These are phyloP conservation scores for Zaprionus bogoriensis DNA, from an alignment of 2,888 invertebrate species.

Conservation along the genomic window DNA sequence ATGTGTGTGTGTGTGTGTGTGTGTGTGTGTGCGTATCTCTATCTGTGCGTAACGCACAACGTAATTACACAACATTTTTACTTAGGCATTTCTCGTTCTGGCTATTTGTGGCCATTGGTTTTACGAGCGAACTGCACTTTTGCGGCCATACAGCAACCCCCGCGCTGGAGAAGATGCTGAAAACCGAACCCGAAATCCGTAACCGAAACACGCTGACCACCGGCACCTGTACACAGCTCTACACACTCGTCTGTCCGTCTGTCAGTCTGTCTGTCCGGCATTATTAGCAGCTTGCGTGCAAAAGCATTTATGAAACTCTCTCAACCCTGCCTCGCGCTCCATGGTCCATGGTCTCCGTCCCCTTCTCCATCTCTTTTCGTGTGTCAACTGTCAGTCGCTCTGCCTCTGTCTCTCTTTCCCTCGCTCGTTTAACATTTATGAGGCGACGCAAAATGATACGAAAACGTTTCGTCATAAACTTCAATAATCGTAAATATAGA, in stretches of 20 bases:
- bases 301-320: conserved; percentile 74
- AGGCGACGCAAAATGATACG: conserved; percentile 78
- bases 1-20: conserved; percentile 69
- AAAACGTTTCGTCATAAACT: conserved; percentile 80
- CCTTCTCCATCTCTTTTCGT: conserved; percentile 5
- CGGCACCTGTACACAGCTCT: conserved; percentile 49
- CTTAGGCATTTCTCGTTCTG: conserved; percentile 65
- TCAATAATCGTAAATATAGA: conserved; percentile 82
- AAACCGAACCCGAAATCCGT: conserved; percentile 27
- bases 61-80: conserved; percentile 75
- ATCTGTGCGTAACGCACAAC: conserved; percentile 74
- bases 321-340: conserved; percentile 28
- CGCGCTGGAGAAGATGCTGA: conserved; percentile 7
- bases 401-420: conserved; percentile 3
- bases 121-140: conserved; percentile 78
- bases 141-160: conserved; percentile 64
- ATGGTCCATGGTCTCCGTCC: neutral
- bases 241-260: neutral
- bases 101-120: conserved; percentile 74
- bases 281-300: conserved; percentile 76
- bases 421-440: conserved; percentile 65
- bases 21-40: no score
- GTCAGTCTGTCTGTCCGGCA: conserved; percentile 24
- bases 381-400: neutral
- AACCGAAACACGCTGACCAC: conserved; percentile 30